Evolutionary conservation across 2,888 invertebrate genomes (phyloP).

Genomic region (Dusona sp.): DNA sequence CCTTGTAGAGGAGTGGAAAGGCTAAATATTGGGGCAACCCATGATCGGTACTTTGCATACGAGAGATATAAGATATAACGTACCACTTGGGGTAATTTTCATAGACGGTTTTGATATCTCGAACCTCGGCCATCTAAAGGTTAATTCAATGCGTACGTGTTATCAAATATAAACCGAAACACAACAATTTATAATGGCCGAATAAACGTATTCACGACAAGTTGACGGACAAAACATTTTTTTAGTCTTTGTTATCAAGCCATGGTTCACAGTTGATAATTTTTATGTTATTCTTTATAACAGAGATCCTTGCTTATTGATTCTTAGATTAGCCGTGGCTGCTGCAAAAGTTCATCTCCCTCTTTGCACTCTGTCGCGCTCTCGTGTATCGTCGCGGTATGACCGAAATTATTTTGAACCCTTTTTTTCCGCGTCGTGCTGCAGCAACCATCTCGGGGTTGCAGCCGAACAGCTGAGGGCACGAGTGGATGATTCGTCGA

Average conservation of each 20-base stretch:
- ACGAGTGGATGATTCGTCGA: constrained; percentile 67
- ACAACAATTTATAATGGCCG: not conserved
- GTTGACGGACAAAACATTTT: not conserved
- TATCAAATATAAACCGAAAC: not conserved
- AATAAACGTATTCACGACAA: not conserved
- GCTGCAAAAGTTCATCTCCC: constrained; percentile 17
- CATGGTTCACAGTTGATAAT: not conserved
- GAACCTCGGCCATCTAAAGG: too few relatives aligned
- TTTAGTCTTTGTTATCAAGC: not conserved
- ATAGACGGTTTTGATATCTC: too few relatives aligned
- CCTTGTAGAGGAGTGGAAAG: too few relatives aligned
- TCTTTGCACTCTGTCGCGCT: constrained; percentile 29
- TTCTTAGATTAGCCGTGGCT: constrained; percentile 56
- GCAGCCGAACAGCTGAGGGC: constrained; percentile 57
- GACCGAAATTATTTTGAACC: constrained; percentile 63
- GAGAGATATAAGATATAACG: too few relatives aligned
- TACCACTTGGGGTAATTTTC: too few relatives aligned
- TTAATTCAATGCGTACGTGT: not conserved
- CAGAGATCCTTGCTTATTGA: constrained; percentile 44
- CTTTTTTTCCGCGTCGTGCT: constrained; percentile 40
- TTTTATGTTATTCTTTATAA: not conserved
- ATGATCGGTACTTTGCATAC: too few relatives aligned
- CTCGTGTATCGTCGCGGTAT: constrained; percentile 42
- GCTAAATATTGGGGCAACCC: too few relatives aligned
- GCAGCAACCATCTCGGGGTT: constrained; percentile 58